phyloP scores from a whole-genome alignment of 2,113 vertebrate species.

The Indicator indicator region DNA sequence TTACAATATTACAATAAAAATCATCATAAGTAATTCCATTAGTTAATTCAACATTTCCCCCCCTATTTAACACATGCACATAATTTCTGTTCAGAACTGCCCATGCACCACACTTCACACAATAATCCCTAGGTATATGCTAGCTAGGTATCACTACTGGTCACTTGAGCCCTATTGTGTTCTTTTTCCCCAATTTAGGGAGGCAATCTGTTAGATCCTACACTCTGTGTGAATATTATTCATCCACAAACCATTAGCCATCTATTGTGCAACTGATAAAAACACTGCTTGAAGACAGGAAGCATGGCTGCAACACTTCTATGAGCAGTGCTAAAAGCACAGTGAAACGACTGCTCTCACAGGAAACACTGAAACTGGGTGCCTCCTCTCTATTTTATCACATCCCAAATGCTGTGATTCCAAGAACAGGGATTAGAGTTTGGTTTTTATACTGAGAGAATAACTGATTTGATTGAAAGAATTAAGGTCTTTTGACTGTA shows the following conservation, averaged over 20 bases:
- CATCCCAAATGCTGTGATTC: background rate
- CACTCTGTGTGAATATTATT: background rate
- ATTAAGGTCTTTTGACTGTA: background rate
- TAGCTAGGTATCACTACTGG: background rate
- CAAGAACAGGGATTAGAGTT: background rate
- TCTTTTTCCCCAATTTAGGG: background rate
- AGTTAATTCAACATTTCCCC: background rate
- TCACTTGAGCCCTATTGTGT: background rate
- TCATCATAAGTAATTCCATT: background rate
- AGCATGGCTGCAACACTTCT: background rate
- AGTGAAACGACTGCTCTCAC: background rate
- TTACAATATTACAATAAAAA: background rate
- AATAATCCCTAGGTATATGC: background rate
- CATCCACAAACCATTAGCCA: background rate
- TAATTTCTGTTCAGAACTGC: background rate
- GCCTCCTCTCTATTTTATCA: background rate
- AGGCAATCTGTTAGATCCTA: background rate
- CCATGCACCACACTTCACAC: rapidly evolving
- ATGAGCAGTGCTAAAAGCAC: background rate
- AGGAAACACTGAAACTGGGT: rapidly evolving
- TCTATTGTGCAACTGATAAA: background rate
- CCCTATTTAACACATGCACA: rapidly evolving
- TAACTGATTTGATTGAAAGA: background rate
- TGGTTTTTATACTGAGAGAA: background rate
- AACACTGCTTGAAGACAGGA: background rate